A percentile compares a stretch with the other conserved stretches of the same genome.
phyloP scores from a whole-genome alignment of 2,797 vertebrate genomes.

The Percopsis omiscomaycus region DNA sequence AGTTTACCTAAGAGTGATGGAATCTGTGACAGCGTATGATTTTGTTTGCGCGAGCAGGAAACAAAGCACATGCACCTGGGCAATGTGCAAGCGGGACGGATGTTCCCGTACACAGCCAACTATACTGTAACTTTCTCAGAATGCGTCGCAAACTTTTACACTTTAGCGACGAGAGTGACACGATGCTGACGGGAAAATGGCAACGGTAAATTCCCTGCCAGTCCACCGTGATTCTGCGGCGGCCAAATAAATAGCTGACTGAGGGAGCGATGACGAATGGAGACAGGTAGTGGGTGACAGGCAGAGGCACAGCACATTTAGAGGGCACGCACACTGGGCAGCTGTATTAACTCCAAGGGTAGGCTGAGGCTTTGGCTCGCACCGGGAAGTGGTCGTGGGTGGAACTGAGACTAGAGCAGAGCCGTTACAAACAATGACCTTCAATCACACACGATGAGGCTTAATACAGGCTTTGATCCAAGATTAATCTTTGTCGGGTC shows the following conservation, averaged over 20 bases:
- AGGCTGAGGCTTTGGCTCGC: conserved; percentile 5
- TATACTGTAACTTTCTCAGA: conserved; percentile 45
- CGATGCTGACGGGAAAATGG: conserved; percentile 40
- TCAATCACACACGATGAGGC: too few species aligned
- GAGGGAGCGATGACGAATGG: conserved; percentile 62
- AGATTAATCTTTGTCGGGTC: too few species aligned
- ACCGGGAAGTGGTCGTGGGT: conserved; percentile 14
- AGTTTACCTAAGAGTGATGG: conserved; percentile 43
- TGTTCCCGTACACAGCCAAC: conserved; percentile 14
- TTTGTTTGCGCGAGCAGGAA: conserved; percentile 30
- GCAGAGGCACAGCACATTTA: conserved; percentile 16
- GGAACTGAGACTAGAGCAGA: neutral
- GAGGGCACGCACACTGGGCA: conserved; percentile 13
- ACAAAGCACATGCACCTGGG: conserved; percentile 37
- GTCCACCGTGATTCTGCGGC: conserved; percentile 17
- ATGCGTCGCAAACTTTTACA: conserved; percentile 56
- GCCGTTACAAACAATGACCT: neutral
- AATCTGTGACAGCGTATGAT: conserved; percentile 51
- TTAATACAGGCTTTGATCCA: too few species aligned
- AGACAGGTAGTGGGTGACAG: conserved; percentile 18
- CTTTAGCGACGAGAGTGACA: conserved; percentile 59
- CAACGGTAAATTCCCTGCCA: conserved; percentile 50
- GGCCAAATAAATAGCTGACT: conserved; percentile 31
- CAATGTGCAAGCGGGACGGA: conserved; percentile 25
- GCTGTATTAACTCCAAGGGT: conserved; percentile 16